phyloP scores from a whole-genome alignment of 2,113 vertebrate species.

The Astatoreochromis straeleni region DNA sequence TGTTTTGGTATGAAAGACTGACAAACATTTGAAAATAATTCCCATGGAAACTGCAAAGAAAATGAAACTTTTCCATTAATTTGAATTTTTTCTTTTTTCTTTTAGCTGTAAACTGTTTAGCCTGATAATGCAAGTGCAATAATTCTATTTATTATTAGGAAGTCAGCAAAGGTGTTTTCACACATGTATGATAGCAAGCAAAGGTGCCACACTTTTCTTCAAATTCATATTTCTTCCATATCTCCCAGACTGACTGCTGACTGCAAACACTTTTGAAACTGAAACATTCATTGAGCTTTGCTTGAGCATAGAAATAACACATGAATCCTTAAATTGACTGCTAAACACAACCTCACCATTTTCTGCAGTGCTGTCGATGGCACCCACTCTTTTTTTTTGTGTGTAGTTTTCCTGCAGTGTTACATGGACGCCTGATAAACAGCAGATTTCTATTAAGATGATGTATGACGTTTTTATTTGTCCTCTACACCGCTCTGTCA shows the following conservation, averaged over 20 bases:
- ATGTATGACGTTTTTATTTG: constrained; percentile 21
- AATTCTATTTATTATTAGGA: not conserved
- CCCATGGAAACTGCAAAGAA: not conserved
- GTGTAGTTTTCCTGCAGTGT: not conserved
- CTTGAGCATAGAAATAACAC: constrained; percentile 24
- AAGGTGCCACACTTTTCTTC: not conserved
- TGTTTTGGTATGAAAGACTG: not conserved
- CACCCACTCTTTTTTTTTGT: not conserved
- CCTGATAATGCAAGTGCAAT: not conserved
- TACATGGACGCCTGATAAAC: constrained; percentile 22
- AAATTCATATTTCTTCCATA: not conserved
- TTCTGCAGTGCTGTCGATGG: not conserved
- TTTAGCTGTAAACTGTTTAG: not conserved
- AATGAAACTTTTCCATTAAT: not conserved
- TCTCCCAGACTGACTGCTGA: not conserved
- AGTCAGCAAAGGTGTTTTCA: not conserved
- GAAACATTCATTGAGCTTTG: not conserved
- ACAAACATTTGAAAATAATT: not conserved
- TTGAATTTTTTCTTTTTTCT: not conserved
- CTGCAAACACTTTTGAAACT: not conserved
- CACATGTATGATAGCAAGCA: not conserved
- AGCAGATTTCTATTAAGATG: constrained; percentile 55
- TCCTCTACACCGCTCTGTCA: constrained; percentile 21
- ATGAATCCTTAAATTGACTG: constrained; percentile 5
- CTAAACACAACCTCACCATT: not conserved